Conservation (phyloP, 2,113 vertebrate species). For the Naja naja region DNA sequence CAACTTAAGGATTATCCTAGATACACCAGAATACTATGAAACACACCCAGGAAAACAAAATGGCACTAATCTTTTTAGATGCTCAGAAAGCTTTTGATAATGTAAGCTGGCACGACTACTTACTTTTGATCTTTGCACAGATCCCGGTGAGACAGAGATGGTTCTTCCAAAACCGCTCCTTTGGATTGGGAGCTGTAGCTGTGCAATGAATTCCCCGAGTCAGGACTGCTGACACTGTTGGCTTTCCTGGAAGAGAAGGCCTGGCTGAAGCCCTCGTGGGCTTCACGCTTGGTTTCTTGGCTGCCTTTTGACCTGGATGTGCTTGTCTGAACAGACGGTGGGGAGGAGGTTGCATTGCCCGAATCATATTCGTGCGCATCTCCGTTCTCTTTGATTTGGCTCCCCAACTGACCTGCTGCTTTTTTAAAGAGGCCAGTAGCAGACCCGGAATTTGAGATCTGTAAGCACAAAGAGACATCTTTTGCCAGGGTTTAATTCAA, state of each 20-base stretch:
- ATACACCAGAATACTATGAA: no score
- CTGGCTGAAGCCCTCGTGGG: slow-evolving; percentile 60
- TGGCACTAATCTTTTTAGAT: no score
- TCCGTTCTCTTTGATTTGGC: slow-evolving; percentile 70
- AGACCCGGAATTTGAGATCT: slow-evolving; percentile 84
- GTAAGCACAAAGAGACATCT: slow-evolving; percentile 84
- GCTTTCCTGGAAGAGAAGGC: slow-evolving; percentile 74
- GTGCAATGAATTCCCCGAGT: slow-evolving; percentile 95
- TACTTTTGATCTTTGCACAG: slow-evolving; percentile 71
- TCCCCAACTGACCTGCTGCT: slow-evolving; percentile 72
- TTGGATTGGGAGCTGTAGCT: slow-evolving; percentile 90
- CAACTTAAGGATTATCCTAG: no score
- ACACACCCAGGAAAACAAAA: no score
- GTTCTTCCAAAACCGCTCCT: slow-evolving; percentile 70
- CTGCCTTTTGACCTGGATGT: slow-evolving; percentile 75
- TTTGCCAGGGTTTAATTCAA: slow-evolving; percentile 69
- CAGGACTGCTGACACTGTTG: slow-evolving; percentile 83
- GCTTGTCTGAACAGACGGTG: slow-evolving; percentile 86
- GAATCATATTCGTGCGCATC: slow-evolving; percentile 91
- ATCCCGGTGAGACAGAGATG: slow-evolving; percentile 68
- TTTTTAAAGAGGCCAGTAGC: slow-evolving; percentile 79
- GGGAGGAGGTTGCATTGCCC: slow-evolving; percentile 94
- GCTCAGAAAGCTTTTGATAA: no score
- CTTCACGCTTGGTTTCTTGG: slow-evolving; percentile 71
- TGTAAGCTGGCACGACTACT: slow-evolving; percentile 25